phyloP scores from a whole-genome alignment of 2,113 vertebrate species.

The Heterocephalus glaber region DNA sequence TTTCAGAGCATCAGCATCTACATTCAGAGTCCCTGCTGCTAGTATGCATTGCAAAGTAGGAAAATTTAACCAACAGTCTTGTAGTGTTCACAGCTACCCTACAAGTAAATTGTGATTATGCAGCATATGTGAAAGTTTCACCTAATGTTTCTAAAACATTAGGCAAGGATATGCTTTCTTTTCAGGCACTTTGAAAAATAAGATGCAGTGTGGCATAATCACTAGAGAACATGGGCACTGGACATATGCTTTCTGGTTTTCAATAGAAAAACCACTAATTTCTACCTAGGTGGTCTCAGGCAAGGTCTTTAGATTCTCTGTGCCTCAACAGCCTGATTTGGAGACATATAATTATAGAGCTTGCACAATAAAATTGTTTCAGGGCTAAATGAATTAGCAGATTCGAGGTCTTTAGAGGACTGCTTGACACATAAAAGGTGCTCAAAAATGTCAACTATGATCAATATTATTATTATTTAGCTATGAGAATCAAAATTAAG shows the following conservation, averaged over 20 bases:
- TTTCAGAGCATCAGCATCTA: not conserved
- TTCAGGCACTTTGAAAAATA: not conserved
- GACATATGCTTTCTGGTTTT: not conserved
- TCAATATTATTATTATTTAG: not conserved
- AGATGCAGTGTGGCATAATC: not conserved
- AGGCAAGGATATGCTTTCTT: not conserved
- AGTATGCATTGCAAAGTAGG: not conserved
- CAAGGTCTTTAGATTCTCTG: not conserved
- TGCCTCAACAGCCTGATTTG: not conserved
- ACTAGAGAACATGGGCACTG: not conserved
- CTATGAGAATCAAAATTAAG: slow-evolving; percentile 11
- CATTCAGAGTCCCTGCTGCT: not conserved
- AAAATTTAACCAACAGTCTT: not conserved
- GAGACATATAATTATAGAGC: not conserved
- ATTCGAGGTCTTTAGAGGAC: not conserved
- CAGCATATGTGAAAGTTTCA: slow-evolving; percentile 13
- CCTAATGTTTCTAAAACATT: not conserved
- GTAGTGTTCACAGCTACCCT: not conserved
- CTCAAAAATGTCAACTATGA: not conserved
- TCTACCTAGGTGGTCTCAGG: not conserved
- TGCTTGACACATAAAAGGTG: not conserved
- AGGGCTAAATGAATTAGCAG: not conserved
- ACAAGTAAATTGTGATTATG: not conserved
- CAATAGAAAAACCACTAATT: not conserved
- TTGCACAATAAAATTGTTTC: not conserved